Base-by-base conservation (phyloP, 2,797 vertebrate species). In the Pelobates cultripes region DNA sequence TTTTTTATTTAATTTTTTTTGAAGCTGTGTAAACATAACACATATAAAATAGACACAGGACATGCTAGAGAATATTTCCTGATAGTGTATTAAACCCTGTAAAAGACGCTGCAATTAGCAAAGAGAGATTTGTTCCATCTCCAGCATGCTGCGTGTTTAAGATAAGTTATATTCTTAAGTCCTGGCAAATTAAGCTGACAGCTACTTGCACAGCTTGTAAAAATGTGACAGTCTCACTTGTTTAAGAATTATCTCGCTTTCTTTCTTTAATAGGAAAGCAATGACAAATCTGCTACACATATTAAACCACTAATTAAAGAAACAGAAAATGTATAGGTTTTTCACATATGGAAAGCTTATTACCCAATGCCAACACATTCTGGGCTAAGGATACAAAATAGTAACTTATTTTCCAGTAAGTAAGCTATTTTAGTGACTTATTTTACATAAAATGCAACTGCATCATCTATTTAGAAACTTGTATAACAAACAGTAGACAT, bases 31-130 rank as follows among this genome's bases (percentile, higher is more conserved):
- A 71, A 55, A 76, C 55, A 64, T 70, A 81, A 77, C 47, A 57
- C 12, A 73, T n/a, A 71, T 76, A 77, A 81, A 81, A 71, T 41
- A 66, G 80, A 81, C 80, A 71, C 41, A 41, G 68, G 80, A 71
- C 43, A 68, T 71, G 71, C 71, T 43, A 7, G 28, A 42, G 53
- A 61, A 51, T 15, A 53, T 67, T 14, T 77, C 68, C 74, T 45
- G 74, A 81, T 64, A 66, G 15, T 7, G 61, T 63, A 71, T 81
- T 75, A 81, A 81, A 17, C 43, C 51, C 8, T 12, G 28, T 40
- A 42, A 76, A 76, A 67, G 63, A 17, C 10, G 5, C 15, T 28
- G 43, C 57, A 60, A 75, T 80, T 80, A 80, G 55, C 51, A 4
- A 12, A 43, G 47, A 70, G 43, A 40, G 73, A 80, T 51, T 75